These are phyloP conservation scores for Vanessa atalanta DNA, from an alignment of 1,140 invertebrate species.

Conservation along the genomic window DNA sequence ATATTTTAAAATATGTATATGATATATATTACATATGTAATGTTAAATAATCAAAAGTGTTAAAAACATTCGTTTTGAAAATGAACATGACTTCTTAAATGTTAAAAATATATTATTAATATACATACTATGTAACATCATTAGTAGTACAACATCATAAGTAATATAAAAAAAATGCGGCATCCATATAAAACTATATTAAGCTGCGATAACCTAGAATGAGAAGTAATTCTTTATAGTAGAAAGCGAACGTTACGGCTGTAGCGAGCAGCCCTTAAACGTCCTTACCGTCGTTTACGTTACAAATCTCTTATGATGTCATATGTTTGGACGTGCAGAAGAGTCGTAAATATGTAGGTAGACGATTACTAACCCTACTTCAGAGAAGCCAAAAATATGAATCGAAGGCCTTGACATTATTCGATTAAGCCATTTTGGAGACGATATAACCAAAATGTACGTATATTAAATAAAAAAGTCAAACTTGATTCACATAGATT, in stretches of 20 bases:
- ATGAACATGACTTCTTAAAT: too few relatives aligned
- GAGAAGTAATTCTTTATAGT: background rate
- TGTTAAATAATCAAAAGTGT: too few relatives aligned
- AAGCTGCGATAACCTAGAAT: slow-evolving; percentile 3
- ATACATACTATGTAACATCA: too few relatives aligned
- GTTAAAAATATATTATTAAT: too few relatives aligned
- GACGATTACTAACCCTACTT: slow-evolving; percentile 9
- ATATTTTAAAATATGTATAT: too few relatives aligned
- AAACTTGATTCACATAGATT: background rate
- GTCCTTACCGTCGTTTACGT: slow-evolving; percentile 10
- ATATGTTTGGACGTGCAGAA: slow-evolving; percentile 24
- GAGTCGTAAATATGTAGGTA: slow-evolving; percentile 18
- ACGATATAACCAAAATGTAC: background rate
- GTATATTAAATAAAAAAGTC: background rate
- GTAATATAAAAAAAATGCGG: too few relatives aligned
- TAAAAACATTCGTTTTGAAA: too few relatives aligned
- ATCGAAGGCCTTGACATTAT: slow-evolving; percentile 16
- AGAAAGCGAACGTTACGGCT: slow-evolving; percentile 11
- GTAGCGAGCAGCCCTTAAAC: slow-evolving; percentile 16
- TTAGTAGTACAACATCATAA: too few relatives aligned
- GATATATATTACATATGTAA: too few relatives aligned
- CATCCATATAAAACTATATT: too few relatives aligned
- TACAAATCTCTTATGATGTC: slow-evolving; percentile 33
- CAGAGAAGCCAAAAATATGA: slow-evolving; percentile 9
- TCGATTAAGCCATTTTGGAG: background rate